Conservation (phyloP, 1,140 invertebrate genomes). For the Hylaeus volcanicus region DNA sequence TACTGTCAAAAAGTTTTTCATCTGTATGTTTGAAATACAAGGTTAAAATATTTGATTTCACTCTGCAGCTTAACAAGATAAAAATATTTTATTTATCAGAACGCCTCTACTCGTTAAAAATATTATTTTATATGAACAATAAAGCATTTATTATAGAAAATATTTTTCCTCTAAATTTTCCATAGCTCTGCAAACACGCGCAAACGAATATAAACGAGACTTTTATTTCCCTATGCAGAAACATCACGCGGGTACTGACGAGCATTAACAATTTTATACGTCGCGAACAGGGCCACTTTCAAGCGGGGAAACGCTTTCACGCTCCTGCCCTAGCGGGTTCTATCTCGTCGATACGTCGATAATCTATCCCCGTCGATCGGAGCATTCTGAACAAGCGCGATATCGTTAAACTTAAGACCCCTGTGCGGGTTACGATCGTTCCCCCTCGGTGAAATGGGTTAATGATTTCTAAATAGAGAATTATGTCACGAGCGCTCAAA, state of each 20-base stretch:
- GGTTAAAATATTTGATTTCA: too few relatives aligned
- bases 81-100: too few relatives aligned
- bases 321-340: not conserved
- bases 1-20: too few relatives aligned
- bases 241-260: not conserved
- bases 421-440: not conserved
- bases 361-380: slow-evolving; percentile 10
- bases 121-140: too few relatives aligned
- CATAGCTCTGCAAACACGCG: too few relatives aligned
- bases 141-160: too few relatives aligned
- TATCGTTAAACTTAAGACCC: slow-evolving; percentile 3
- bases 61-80: too few relatives aligned
- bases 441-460: slow-evolving; percentile 16
- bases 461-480: slow-evolving; percentile 42
- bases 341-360: slow-evolving; percentile 19
- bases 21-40: too few relatives aligned
- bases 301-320: not conserved
- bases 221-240: not conserved
- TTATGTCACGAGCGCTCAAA: slow-evolving; percentile 25
- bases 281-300: not conserved
- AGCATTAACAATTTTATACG: slow-evolving; percentile 1
- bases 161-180: too few relatives aligned
- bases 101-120: too few relatives aligned
- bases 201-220: not conserved
- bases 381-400: not conserved